Conservation (phyloP, 1,140 invertebrate species). For the Cydia splendana region DNA sequence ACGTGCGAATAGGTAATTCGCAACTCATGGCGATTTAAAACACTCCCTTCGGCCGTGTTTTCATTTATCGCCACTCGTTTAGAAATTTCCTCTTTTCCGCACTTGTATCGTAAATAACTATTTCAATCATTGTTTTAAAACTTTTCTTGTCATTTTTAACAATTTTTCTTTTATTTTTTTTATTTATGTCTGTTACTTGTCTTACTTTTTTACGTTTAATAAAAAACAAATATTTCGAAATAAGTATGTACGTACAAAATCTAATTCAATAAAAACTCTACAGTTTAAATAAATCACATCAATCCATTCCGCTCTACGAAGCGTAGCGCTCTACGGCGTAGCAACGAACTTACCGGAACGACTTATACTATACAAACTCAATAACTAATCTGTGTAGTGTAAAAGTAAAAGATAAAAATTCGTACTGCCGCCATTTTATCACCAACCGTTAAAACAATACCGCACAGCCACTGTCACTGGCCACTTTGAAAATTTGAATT, state of each 20-base stretch:
- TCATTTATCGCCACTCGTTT: too few species aligned
- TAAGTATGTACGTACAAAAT: not conserved
- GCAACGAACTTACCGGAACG: conserved; percentile 16
- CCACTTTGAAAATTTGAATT: conserved; percentile 46
- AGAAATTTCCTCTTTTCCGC: too few species aligned
- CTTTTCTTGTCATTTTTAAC: too few species aligned
- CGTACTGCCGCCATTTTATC: conserved; percentile 66
- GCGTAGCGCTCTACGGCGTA: conserved; percentile 25
- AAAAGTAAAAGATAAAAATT: conserved; percentile 46
- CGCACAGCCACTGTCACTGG: conserved; percentile 60
- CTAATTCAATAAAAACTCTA: not conserved
- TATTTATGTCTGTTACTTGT: too few species aligned
- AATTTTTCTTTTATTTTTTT: too few species aligned
- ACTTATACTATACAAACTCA: conserved; percentile 11
- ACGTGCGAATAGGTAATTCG: too few species aligned
- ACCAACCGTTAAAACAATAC: conserved; percentile 63
- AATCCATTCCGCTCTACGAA: conserved; percentile 10
- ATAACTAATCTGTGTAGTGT: conserved; percentile 49
- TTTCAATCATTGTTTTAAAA: too few species aligned
- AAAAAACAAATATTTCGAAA: too few species aligned
- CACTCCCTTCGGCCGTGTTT: too few species aligned
- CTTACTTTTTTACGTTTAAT: too few species aligned
- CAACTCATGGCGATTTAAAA: too few species aligned
- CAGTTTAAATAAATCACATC: conserved; percentile 1
- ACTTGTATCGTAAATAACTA: too few species aligned